Evolutionary conservation across 2,113 vertebrate species (phyloP).

Genomic region (Thamnophis sirtalis): DNA sequence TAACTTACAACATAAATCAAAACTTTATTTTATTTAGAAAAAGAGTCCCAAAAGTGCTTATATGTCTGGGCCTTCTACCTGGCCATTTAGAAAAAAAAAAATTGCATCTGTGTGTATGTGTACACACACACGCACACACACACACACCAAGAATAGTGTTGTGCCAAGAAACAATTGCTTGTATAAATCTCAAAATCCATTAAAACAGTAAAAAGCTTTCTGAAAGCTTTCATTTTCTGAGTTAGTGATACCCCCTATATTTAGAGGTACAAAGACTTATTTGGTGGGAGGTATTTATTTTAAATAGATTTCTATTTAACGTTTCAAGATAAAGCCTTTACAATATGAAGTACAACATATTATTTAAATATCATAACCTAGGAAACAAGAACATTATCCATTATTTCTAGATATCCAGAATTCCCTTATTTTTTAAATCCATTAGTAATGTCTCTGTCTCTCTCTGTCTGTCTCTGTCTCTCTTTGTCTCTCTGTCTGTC

Average conservation of each 20-base stretch:
- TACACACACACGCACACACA: too few relatives aligned
- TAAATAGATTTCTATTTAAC: not conserved
- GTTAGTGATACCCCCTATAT: not conserved
- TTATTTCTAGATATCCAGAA: not conserved
- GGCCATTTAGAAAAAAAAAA: not conserved
- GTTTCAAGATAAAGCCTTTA: not conserved
- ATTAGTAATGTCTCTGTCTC: not conserved
- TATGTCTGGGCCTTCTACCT: not conserved
- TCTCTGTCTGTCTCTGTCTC: accelerated
- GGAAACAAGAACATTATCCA: not conserved
- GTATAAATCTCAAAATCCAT: not conserved
- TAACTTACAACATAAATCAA: not conserved
- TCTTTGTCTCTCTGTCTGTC: not conserved
- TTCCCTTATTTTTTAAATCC: not conserved
- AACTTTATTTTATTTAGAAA: not conserved
- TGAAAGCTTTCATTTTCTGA: not conserved
- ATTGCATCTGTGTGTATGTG: too few relatives aligned
- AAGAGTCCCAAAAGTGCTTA: not conserved
- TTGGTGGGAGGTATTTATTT: not conserved
- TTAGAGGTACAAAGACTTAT: not conserved
- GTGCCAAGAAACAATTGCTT: not conserved
- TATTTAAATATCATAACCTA: not conserved
- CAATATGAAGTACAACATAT: not conserved
- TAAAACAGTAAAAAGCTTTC: not conserved
- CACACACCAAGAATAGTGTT: not conserved